phyloP scores from a whole-genome alignment of 2,888 invertebrate species.

The Chorisops tibialis region DNA sequence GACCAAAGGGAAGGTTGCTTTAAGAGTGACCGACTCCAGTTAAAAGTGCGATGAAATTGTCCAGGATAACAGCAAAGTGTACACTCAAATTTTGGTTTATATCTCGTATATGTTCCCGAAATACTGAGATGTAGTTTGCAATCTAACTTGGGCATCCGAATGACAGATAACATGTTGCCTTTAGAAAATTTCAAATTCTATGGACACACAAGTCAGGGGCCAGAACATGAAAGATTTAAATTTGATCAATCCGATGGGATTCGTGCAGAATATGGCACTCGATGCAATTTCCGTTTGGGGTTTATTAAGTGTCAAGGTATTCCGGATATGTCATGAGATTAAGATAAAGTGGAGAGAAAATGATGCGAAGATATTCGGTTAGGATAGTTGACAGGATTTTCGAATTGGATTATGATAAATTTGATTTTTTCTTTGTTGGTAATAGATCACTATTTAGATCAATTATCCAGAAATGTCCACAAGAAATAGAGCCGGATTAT shows the following conservation, averaged over 20 bases:
- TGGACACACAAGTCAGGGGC: not conserved
- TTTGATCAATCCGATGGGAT: conserved; percentile 18
- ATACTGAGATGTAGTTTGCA: not conserved
- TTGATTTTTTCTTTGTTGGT: too few relatives aligned
- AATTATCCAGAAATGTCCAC: too few relatives aligned
- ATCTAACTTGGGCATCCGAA: not conserved
- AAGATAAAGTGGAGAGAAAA: too few relatives aligned
- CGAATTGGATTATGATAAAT: too few relatives aligned
- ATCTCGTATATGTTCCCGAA: too few relatives aligned
- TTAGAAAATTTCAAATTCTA: not conserved
- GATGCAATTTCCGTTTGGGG: conserved; percentile 22
- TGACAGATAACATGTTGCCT: not conserved
- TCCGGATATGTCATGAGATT: not conserved
- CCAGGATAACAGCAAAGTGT: not conserved
- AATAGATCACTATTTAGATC: too few relatives aligned
- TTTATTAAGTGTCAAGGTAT: conserved; percentile 19
- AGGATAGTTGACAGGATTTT: too few relatives aligned
- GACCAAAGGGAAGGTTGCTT: too few relatives aligned
- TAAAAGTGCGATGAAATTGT: not conserved
- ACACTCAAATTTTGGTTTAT: not conserved
- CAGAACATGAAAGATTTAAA: conserved; percentile 18
- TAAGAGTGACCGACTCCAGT: not conserved
- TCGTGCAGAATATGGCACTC: conserved; percentile 11
- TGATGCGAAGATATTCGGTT: too few relatives aligned
- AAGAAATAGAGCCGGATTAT: too few relatives aligned